These are phyloP conservation scores for Protobothrops mucrosquamatus DNA, from an alignment of 2,113 vertebrate species.

Conservation along the genomic window DNA sequence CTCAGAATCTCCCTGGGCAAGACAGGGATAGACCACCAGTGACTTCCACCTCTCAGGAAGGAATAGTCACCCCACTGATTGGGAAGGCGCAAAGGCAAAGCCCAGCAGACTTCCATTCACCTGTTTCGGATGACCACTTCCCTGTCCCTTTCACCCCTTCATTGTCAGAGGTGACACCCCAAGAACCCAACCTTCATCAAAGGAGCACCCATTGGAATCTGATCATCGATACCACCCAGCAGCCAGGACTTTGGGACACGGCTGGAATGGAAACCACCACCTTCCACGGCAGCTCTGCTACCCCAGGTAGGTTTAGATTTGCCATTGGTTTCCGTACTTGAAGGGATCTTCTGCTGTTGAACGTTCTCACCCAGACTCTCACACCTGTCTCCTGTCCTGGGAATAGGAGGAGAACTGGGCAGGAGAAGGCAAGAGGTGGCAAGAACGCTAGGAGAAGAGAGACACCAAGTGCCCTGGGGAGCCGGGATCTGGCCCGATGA, in stretches of 20 bases:
- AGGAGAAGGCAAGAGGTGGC: not conserved
- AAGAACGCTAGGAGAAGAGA: not conserved
- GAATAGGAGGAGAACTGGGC: not conserved
- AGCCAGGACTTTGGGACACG: fast-evolving
- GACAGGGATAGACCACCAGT: not conserved
- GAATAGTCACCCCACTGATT: not conserved
- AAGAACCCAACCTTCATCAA: not conserved
- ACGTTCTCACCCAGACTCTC: not conserved
- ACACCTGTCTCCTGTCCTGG: not conserved
- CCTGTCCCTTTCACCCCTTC: not conserved
- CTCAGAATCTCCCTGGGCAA: not conserved
- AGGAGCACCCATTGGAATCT: not conserved
- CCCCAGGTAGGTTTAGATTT: conserved; percentile 55
- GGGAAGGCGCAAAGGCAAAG: not conserved
- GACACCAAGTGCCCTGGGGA: not conserved
- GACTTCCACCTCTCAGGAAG: not conserved
- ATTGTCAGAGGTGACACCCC: not conserved
- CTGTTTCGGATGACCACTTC: not conserved
- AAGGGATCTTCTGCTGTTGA: not conserved
- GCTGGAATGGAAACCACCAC: fast-evolving
- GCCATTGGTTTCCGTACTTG: not conserved
- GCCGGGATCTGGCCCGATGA: not conserved
- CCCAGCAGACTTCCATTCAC: not conserved
- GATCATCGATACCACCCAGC: fast-evolving
- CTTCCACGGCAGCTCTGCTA: not conserved